These are phyloP conservation scores for Leptobrachium ailaonicum DNA, from an alignment of 2,113 vertebrate genomes.

Conservation along the genomic window DNA sequence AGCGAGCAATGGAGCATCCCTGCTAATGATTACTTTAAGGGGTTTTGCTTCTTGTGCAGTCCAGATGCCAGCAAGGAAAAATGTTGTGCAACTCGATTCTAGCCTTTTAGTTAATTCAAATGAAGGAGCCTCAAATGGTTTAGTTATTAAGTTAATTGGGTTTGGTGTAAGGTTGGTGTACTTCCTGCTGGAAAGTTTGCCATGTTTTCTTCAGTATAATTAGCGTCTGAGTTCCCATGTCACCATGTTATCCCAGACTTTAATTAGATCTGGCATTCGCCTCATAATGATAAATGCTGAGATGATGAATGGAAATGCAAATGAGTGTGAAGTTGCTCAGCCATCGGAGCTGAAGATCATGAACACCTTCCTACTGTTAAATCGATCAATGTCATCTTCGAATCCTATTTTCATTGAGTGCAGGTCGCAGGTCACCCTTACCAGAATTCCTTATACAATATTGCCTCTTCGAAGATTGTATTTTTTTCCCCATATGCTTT, in stretches of 20 bases:
- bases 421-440: constrained; percentile 66
- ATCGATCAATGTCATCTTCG: constrained; percentile 92
- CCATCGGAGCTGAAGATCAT: constrained; percentile 87
- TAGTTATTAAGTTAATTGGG: constrained; percentile 87
- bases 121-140: constrained; percentile 80
- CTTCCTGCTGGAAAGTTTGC: constrained; percentile 81
- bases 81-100: constrained; percentile 51
- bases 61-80: constrained; percentile 28
- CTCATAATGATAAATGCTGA: constrained; percentile 90
- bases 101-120: constrained; percentile 69
- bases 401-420: constrained; percentile 73
- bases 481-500: constrained; percentile 71
- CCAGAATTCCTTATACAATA: constrained; percentile 68
- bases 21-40: constrained; percentile 50
- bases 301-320: constrained; percentile 98
- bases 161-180: constrained; percentile 82
- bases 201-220: constrained; percentile 69
- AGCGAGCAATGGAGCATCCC: constrained; percentile 9
- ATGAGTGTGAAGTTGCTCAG: constrained; percentile 88
- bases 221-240: constrained; percentile 78
- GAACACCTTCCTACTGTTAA: constrained; percentile 90
- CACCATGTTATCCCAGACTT: constrained; percentile 89
- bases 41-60: constrained; percentile 4
- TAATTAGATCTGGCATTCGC: constrained; percentile 97
- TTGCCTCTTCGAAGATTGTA: constrained; percentile 60